These are phyloP conservation scores for Melanerpes aurifrons DNA, from an alignment of 2,113 vertebrate species.

Conservation along the genomic window DNA sequence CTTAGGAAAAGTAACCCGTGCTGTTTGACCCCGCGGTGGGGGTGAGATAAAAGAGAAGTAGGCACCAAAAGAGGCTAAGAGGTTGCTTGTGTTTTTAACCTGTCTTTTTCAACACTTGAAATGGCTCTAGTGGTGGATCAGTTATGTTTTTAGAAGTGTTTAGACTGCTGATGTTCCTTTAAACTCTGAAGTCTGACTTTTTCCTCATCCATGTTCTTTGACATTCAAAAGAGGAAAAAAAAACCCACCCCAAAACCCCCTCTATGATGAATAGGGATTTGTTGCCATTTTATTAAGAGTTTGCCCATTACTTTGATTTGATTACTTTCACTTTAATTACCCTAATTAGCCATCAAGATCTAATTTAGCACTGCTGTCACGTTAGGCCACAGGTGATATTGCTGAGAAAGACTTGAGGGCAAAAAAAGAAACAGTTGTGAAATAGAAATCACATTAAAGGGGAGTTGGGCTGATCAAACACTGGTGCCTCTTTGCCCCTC, in stretches of 20 bases:
- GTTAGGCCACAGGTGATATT: conserved; percentile 44
- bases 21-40: too few relatives aligned
- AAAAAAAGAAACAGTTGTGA: neutral
- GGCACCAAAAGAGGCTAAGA: fast-evolving
- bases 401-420: conserved; percentile 23
- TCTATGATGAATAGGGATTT: neutral
- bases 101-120: neutral
- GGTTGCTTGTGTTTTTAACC: neutral
- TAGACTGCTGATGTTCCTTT: neutral
- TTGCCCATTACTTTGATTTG: conserved; percentile 49
- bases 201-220: neutral
- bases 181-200: neutral
- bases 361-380: conserved; percentile 57
- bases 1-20: fast-evolving
- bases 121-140: fast-evolving
- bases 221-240: neutral
- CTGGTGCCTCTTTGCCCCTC: neutral
- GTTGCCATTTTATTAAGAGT: conserved; percentile 35
- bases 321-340: conserved; percentile 68
- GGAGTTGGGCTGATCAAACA: conserved; percentile 9
- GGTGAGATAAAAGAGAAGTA: fast-evolving
- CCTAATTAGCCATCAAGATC: conserved; percentile 58
- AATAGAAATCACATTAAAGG: conserved; percentile 47
- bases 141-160: fast-evolving
- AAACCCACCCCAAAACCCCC: fast-evolving